A percentile compares a stretch with the other conserved stretches of the same genome.
Evolutionary conservation across 2,113 vertebrate species (phyloP).

Genomic region (Vimba vimba): DNA sequence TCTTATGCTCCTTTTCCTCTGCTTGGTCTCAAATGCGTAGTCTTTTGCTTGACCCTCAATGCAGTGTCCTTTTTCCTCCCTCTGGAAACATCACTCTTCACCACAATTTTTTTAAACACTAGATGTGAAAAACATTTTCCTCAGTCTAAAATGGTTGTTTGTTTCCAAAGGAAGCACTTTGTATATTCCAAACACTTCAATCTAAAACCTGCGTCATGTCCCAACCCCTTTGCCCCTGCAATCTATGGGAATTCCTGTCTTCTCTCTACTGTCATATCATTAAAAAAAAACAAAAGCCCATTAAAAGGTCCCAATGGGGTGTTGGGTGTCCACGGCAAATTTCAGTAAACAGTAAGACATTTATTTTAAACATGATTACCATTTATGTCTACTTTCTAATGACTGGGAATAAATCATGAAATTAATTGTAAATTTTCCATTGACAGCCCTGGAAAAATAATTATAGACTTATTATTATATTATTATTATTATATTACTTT

Average conservation of each 20-base stretch:
- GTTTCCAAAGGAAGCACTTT: conserved; percentile 19
- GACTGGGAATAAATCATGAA: too few relatives aligned
- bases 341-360: neutral
- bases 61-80: conserved; percentile 8
- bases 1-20: neutral
- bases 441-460: too few relatives aligned
- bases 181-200: neutral
- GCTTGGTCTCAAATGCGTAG: neutral
- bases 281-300: neutral
- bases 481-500: neutral
- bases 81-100: conserved; percentile 2
- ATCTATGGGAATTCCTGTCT: neutral
- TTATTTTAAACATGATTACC: neutral
- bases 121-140: conserved; percentile 8
- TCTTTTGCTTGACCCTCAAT: conserved; percentile 11
- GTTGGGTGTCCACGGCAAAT: neutral
- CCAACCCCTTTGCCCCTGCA: neutral
- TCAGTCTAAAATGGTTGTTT: neutral
- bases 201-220: neutral
- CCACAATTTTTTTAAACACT: conserved; percentile 1
- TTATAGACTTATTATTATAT: too few relatives aligned
- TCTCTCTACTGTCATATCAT: neutral
- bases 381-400: neutral
- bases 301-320: neutral
- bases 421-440: too few relatives aligned